Base-by-base conservation (phyloP, 2,113 vertebrate species). In the Gallinago media region DNA sequence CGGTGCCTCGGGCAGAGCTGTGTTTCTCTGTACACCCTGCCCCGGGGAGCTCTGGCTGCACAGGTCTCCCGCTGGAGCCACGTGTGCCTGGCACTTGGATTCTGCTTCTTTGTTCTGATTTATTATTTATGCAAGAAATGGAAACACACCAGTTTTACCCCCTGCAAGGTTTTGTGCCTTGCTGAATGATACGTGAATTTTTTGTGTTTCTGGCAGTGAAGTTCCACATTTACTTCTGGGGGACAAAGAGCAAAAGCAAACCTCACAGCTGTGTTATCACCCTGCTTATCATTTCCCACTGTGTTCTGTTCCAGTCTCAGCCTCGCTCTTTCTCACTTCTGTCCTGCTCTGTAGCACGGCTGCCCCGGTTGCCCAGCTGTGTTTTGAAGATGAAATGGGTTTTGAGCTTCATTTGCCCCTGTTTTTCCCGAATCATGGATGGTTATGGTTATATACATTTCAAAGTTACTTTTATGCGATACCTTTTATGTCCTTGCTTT, bases 111-210 rank as follows among this genome's bases (percentile, higher is more conserved):
- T n/a, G 3, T 25, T 52, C 44, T 23, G 15, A 22, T 54, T 25
- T 54, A 9, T 65, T 58, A 32, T 34, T 54, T 67, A 10, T 32
- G 6, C 40, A n/a, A 21, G 40, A 50, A 67, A 32, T 25, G 17
- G 58, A 55, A 61, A 36, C 52, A 31, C 11, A 31, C 14, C 22
- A 10, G 34, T 21, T 58, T 56, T 59, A 9, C 34, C 54, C 38
- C 7, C 8, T 15, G 38, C 18, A 20, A 18, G 29, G n/a, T 67
- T 47, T 68, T 72, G 32, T 1, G 1, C 8, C 47, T 72, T 22
- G 20, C 32, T 36, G 34, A 40, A 17, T 4, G 5, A 14, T 31
- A n/a, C 0, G 1, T 38, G 11, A 15, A 3, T 38, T 21, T 49
- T 40, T 40, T 32, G 34, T 81, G 61, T 58, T 52, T 52, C 47